Base-by-base conservation (phyloP, 2,888 invertebrate species). In the Sympetrum striolatum region DNA sequence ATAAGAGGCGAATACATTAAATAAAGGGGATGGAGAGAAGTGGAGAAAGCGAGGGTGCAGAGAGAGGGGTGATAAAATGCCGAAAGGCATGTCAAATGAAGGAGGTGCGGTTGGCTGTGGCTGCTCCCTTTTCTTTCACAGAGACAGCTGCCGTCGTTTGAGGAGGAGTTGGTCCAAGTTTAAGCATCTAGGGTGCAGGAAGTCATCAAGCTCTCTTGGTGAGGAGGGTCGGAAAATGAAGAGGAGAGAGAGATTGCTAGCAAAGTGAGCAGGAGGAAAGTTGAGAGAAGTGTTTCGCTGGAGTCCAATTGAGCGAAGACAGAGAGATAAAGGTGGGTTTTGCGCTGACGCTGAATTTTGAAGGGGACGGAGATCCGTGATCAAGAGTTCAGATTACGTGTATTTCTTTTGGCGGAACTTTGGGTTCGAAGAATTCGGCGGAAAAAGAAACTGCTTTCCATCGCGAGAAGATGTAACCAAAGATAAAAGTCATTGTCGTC, bases 281-380 rank as follows among this genome's bases (percentile, higher is more conserved):
- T 86, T 86, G 37, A 37, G 58, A 58, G 86, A 64, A 86, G 86
- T 60, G 60, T 58, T 86, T 86, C 58, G 60, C 60, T 60, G 60
- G 39, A 37, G 86, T 64, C 86, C 86, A 86, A 86, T 86, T 86
- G 86, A 86, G 86, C 86, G 64, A 64, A 14, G 86, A 86, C 86
- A 37, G 86, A 60, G 86, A 86, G 60, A 86, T 64, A 64, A 86
- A 60, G 58, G 60, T 22, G 60, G 86, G 60, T 86, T 86, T 86
- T 86, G 86, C 60, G 60, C 60, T 86, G 86, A 64, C 60, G 86
- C 64, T 39, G 86, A 60, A 64, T 64, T 58, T 58, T 64, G 86
- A 60, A 60, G 35, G 86, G 58, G 58, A 22, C 18, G 58, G 44
- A 4, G 44, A 44, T 31, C 73, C 31, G 73, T 31, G 73, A 73